Percentiles rank a stretch among this genome's conserved stretches.
Evolutionary conservation across 2,888 invertebrate genomes (phyloP).

Genomic region (Willowsia nigromaculata): DNA sequence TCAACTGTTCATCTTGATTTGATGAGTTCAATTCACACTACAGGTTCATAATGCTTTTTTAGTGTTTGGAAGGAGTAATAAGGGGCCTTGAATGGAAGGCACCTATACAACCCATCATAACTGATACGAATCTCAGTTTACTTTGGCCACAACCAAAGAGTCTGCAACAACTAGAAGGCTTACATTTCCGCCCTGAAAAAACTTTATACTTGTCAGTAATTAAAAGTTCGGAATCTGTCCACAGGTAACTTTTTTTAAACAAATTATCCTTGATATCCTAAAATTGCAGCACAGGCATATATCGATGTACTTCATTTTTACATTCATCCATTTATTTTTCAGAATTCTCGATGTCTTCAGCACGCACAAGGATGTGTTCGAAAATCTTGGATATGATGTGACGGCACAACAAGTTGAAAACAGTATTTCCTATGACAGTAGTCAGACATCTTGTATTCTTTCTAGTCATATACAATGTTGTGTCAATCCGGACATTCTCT

Average conservation of each 20-base stretch:
- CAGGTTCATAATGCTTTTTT: not conserved
- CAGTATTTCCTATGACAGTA: constrained; percentile 70
- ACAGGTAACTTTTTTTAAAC: constrained; percentile 78
- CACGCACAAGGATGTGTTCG: constrained; percentile 81
- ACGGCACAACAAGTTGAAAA: constrained; percentile 79
- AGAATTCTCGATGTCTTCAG: constrained; percentile 83
- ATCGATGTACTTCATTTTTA: no score
- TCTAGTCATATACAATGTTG: constrained; percentile 82
- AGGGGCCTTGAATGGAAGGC: constrained; percentile 79
- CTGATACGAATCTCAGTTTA: constrained; percentile 81
- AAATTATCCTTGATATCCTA: no score
- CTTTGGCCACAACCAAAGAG: constrained; percentile 85
- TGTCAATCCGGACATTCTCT: constrained; percentile 82
- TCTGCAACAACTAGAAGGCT: constrained; percentile 82
- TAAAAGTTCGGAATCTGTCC: constrained; percentile 79
- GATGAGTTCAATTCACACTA: no score
- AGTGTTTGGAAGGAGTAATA: constrained; percentile 77
- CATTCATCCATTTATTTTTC: constrained; percentile 70
- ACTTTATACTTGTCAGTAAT: constrained; percentile 82
- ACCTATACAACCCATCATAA: constrained; percentile 80
- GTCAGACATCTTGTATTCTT: constrained; percentile 73
- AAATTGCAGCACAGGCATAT: not conserved
- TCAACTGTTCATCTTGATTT: no score
- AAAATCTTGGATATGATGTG: constrained; percentile 81
- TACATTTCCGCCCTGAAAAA: constrained; percentile 81